Conservation (phyloP, 1,140 invertebrate genomes). For the Bombus affinis region DNA sequence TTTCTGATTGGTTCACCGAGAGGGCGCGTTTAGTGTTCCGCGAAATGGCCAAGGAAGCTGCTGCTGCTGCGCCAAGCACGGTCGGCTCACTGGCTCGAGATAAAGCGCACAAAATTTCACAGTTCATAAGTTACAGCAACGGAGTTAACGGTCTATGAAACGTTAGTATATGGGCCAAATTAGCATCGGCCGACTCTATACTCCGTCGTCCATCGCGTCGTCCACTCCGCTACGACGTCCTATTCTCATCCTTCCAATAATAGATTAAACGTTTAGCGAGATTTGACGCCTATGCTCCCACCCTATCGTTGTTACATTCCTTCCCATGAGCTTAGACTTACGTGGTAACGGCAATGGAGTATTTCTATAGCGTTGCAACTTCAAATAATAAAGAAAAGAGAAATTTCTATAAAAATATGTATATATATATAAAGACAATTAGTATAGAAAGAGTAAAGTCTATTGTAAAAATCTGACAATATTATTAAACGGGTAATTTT, state of each 20-base stretch:
- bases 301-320: background rate
- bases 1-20: background rate
- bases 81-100: background rate
- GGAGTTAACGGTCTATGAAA: conserved; percentile 58
- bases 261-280: conserved; percentile 59
- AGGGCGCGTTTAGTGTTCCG: background rate
- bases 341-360: background rate
- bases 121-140: conserved; percentile 35
- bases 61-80: background rate
- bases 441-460: background rate
- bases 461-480: background rate
- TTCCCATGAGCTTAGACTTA: background rate
- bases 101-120: conserved; percentile 41
- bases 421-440: background rate
- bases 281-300: conserved; percentile 45
- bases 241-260: conserved; percentile 62
- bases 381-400: too few relatives aligned
- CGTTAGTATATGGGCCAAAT: conserved; percentile 59
- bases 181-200: conserved; percentile 24
- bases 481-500: too few relatives aligned
- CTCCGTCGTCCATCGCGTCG: background rate
- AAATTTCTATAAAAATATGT: background rate
- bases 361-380: background rate
- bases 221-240: conserved; percentile 15
- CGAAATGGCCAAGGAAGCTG: background rate